Conservation (phyloP, 2,797 vertebrate genomes). For the Heteromormyrus szaboi region DNA sequence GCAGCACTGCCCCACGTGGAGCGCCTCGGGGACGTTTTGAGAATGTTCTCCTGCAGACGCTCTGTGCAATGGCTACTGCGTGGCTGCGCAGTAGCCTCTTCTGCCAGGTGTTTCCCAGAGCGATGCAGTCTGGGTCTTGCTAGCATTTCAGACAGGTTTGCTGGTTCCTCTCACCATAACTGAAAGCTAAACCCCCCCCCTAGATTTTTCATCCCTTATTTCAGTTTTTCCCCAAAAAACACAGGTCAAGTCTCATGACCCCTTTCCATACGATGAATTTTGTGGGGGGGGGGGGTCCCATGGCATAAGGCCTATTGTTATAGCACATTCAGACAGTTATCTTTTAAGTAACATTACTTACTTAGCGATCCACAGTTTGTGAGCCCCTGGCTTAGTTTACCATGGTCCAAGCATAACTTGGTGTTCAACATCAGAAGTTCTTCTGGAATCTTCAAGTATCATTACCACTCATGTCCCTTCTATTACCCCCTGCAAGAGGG, state of each 20-base stretch:
- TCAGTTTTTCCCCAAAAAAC: neutral
- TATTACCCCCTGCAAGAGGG: neutral
- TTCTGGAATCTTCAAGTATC: constrained; percentile 18
- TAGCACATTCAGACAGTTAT: neutral
- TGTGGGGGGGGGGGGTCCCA: neutral
- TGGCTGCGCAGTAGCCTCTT: neutral
- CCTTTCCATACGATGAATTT: neutral
- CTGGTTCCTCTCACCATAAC: neutral
- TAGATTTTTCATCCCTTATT: neutral
- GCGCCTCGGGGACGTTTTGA: neutral
- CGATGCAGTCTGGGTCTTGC: neutral
- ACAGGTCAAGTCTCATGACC: neutral
- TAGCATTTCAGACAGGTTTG: neutral
- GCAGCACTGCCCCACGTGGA: neutral
- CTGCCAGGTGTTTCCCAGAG: neutral
- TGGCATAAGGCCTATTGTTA: too few relatives aligned
- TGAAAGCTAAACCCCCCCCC: neutral
- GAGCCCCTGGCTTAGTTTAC: neutral
- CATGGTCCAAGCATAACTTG: neutral
- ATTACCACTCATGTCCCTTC: neutral
- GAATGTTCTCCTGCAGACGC: neutral
- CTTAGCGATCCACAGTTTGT: neutral
- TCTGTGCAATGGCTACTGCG: neutral
- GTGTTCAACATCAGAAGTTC: constrained; percentile 19
- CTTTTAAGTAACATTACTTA: neutral